These are phyloP conservation scores for Bolborhynchus lineola DNA, from an alignment of 2,113 vertebrate genomes.

Conservation along the genomic window DNA sequence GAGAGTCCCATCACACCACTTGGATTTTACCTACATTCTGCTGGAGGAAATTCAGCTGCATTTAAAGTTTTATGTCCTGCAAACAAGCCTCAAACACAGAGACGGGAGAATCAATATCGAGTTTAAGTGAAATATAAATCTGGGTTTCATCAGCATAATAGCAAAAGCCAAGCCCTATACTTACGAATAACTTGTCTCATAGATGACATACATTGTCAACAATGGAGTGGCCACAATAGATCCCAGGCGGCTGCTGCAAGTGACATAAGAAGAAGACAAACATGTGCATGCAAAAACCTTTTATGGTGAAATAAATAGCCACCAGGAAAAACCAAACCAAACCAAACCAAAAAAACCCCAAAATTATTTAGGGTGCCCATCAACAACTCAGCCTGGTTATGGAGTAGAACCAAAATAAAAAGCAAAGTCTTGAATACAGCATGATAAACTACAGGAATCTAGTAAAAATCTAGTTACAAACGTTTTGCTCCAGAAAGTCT, in stretches of 20 bases:
- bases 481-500: not conserved
- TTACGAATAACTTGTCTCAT: slow-evolving; percentile 50
- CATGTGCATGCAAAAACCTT: not conserved
- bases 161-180: slow-evolving; percentile 46
- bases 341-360: not conserved
- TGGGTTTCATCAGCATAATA: slow-evolving; percentile 52
- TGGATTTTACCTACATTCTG: slow-evolving; percentile 30
- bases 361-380: not conserved
- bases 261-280: slow-evolving; percentile 32
- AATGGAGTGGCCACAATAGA: not conserved
- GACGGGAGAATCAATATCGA: slow-evolving; percentile 58
- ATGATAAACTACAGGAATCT: not conserved
- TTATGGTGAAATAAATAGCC: not conserved
- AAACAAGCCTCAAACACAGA: slow-evolving; percentile 51
- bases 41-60: slow-evolving; percentile 50
- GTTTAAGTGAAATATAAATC: slow-evolving; percentile 67
- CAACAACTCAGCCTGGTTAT: not conserved
- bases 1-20: not conserved
- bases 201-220: slow-evolving; percentile 38
- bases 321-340: not conserved
- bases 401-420: not conserved
- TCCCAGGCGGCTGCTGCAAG: not conserved
- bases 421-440: not conserved
- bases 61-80: slow-evolving; percentile 56
- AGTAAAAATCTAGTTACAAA: not conserved